phyloP scores from a whole-genome alignment of 2,888 invertebrate species.

The Charanyca ferruginea region DNA sequence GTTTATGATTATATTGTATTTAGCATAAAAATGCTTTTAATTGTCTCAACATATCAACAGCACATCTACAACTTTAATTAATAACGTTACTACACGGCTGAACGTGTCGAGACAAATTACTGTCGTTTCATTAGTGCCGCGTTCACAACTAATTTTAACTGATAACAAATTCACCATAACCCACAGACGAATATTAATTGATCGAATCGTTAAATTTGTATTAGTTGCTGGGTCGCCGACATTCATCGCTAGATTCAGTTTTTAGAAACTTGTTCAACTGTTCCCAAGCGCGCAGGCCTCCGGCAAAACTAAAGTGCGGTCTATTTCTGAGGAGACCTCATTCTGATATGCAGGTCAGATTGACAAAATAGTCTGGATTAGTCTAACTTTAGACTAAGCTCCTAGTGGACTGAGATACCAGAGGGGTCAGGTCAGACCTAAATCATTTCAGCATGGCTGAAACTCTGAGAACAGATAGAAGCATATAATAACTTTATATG shows the following conservation, averaged over 20 bases:
- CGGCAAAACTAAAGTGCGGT: not conserved
- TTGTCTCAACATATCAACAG: not conserved
- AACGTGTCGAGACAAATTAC: not conserved
- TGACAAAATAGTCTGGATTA: constrained; percentile 4
- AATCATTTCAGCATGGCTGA: too few relatives aligned
- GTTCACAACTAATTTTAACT: not conserved
- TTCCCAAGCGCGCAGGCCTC: too few relatives aligned
- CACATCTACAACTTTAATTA: not conserved
- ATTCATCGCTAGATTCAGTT: not conserved
- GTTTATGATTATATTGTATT: too few relatives aligned
- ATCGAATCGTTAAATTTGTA: not conserved
- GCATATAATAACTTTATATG: too few relatives aligned
- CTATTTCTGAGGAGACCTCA: constrained; percentile 31
- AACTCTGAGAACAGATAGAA: too few relatives aligned
- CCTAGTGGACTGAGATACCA: too few relatives aligned
- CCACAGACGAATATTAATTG: not conserved
- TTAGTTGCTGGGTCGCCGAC: not conserved
- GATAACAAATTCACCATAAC: not conserved
- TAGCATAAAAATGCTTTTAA: too few relatives aligned
- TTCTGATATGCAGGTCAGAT: constrained; percentile 34
- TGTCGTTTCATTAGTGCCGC: not conserved
- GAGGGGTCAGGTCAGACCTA: not conserved
- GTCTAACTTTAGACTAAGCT: not conserved
- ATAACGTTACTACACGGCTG: not conserved
- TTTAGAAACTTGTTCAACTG: not conserved